These are phyloP conservation scores for Macquaria ambigua DNA, from an alignment of 2,113 vertebrate species.

Conservation along the genomic window DNA sequence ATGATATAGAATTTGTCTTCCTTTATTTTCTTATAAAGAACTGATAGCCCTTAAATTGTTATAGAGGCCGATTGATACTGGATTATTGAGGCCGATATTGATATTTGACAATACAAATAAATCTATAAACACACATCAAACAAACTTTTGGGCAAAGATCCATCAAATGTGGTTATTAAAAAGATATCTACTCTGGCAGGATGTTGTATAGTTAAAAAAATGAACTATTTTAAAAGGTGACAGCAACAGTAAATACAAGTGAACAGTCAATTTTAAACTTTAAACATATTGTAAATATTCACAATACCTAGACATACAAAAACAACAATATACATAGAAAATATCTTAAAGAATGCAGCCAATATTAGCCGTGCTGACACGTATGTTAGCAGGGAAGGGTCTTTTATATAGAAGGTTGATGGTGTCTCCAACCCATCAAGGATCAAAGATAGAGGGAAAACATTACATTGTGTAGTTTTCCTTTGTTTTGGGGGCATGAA, in stretches of 20 bases:
- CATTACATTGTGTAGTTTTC: neutral
- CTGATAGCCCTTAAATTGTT: no score
- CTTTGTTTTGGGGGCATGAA: conserved; percentile 15
- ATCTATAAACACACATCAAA: neutral
- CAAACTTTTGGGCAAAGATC: neutral
- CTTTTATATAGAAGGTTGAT: no score
- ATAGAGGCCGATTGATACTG: no score
- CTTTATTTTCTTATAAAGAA: no score
- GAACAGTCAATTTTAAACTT: neutral
- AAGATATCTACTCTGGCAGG: no score
- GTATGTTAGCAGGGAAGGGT: neutral
- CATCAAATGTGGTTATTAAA: no score
- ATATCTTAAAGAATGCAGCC: neutral
- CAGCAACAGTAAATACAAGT: no score
- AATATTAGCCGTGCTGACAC: neutral
- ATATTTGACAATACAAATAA: neutral
- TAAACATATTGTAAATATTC: neutral
- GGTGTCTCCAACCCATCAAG: neutral
- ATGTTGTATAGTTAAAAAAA: no score
- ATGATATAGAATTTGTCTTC: no score
- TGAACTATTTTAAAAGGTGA: no score
- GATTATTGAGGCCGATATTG: neutral
- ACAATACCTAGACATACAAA: neutral
- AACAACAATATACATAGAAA: neutral
- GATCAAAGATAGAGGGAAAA: neutral